Conservation (phyloP, 2,888 invertebrate genomes). For the Scrobipalpa costella region DNA sequence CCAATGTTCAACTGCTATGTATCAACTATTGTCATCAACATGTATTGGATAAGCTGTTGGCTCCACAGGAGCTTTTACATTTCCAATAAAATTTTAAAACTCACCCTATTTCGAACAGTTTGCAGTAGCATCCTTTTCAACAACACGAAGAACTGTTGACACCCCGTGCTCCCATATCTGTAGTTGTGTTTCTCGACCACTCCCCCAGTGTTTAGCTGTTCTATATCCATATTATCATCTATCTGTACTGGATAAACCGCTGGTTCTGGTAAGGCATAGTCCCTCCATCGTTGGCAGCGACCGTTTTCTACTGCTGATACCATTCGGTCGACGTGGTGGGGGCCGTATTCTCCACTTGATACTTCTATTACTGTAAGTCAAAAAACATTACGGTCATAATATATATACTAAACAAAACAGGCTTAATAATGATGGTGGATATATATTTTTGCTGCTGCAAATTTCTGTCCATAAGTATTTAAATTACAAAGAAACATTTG, state of each 20-base stretch:
- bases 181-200: conserved; percentile 73
- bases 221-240: conserved; percentile 53
- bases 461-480: no score
- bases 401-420: no score
- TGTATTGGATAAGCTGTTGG: no score
- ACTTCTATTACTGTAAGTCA: conserved; percentile 87
- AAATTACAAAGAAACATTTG: no score
- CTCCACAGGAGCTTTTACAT: no score
- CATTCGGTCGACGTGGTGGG: conserved; percentile 84
- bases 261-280: conserved; percentile 48
- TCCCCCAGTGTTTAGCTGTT: conserved; percentile 67
- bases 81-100: no score
- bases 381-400: not conserved
- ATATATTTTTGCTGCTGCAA: no score
- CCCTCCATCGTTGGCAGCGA: conserved; percentile 77
- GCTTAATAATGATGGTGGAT: no score
- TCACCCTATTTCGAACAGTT: conserved; percentile 86
- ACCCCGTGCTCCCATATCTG: conserved; percentile 80
- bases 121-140: conserved; percentile 87
- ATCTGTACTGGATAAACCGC: not conserved
- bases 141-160: conserved; percentile 85
- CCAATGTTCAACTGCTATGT: no score
- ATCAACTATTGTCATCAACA: no score
- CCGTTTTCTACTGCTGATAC: conserved; percentile 85
- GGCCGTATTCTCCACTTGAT: conserved; percentile 89